Evolutionary conservation across 2,113 vertebrate species (phyloP), one percentile per base, ranked within the genome.

Genomic region (Chrysochloris asiatica): DNA sequence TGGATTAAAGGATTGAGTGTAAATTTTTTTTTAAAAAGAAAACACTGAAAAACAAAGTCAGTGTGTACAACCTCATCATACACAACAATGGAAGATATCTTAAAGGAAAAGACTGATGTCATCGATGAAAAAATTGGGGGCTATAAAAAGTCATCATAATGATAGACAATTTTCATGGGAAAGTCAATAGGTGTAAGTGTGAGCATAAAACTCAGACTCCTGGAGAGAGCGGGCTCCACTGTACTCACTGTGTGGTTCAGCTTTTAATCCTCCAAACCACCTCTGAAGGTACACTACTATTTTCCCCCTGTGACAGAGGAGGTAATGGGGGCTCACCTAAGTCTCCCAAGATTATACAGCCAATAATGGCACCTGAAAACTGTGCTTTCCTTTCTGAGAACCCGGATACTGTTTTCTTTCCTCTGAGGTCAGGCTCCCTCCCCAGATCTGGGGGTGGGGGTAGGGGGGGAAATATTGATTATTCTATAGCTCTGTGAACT

Each of bases 1-100:
- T 71, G 28, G 56, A 90, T 30, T 56, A 52, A 76, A 84, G 50
- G 59, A 71, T 41, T 65, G 71, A n/a, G 38, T 75, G 22, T n/a
- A 30, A 92, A 83, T 28, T 48, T 38, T 38, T 67, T 38, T 38
- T 67, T 81, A 48, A 83, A 75, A 48, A 50, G 72, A 89, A 93
- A 73, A 48, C n/a, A 83, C 54, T 48, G 28, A 48, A 8, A 30
- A 41, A n/a, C 54, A 47, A 73, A 72, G 38, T 69, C 45, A 65
- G 41, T 30, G 8, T 30, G 10, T 36, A 45, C 12, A 10, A 67
- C 3, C 6, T 69, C 76, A 63, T 63, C 22, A 43, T 71, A 50
- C 63, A 86, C 17, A 56, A 50, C 47, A 56, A 45, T 6, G 24
- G 43, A 48, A 80, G 26, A 81, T 2, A 41, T 50, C 59, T 30